Percentiles rank a stretch among this genome's conserved stretches.
Conservation (phyloP, 2,113 vertebrate species). For the Meleagris gallopavo region DNA sequence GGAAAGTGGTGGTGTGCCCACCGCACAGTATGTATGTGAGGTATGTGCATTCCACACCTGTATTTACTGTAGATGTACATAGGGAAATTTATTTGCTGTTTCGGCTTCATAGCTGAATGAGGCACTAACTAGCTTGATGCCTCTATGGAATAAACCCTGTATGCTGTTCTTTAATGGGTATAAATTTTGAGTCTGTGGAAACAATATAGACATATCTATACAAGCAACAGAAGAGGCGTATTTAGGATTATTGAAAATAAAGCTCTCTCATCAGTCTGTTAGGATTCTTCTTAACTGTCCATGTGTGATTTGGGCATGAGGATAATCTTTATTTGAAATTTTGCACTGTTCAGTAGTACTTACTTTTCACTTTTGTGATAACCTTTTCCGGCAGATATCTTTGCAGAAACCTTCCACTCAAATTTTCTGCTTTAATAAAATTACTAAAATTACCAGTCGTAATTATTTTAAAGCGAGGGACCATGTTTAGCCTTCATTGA, state of each 20-base stretch:
- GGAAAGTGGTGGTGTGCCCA: neutral
- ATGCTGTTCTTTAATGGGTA: neutral
- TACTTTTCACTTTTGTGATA: neutral
- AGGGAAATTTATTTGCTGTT: neutral
- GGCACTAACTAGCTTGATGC: neutral
- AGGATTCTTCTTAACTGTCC: neutral
- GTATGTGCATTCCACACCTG: neutral
- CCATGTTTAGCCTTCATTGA: neutral
- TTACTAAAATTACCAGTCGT: neutral
- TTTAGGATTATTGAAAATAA: neutral
- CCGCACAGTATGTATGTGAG: fast-evolving
- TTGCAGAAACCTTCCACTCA: neutral
- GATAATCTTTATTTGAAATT: neutral
- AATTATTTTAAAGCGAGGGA: neutral
- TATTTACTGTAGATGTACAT: neutral
- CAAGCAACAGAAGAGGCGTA: neutral
- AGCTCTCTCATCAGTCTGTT: neutral
- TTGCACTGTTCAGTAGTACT: neutral
- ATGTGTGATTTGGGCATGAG: neutral
- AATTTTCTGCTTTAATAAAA: neutral
- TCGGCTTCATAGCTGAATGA: neutral
- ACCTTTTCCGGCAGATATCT: neutral
- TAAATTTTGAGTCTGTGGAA: neutral
- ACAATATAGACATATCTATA: neutral
- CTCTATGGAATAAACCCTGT: neutral